Evolutionary conservation across 2,888 invertebrate species (phyloP), one percentile per base, ranked within the genome.

Genomic region (Candidula unifasciata): DNA sequence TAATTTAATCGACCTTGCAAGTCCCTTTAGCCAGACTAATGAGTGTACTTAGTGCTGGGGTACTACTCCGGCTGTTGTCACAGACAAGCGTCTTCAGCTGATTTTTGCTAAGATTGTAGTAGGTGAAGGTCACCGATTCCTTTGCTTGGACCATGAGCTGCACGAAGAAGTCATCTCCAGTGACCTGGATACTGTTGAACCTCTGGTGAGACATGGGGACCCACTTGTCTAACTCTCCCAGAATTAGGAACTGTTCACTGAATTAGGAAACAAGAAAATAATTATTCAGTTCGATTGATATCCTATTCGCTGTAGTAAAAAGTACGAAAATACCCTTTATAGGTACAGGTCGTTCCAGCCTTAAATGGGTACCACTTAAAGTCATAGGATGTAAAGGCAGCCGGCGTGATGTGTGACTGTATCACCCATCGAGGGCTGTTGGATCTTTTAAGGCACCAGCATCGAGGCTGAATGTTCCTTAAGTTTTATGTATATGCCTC

Each of bases 151-250:
- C 87, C 6, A 64, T 82, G 13, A 88, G 18, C n/a, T 82, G 80
- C 16, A 87, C 79, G n/a, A 80, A 44, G n/a, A 87, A 24, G 68
- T 81, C 86, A 27, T 73, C 21, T 18, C 54, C 71, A 13, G 80
- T 66, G 16, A 68, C n/a, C 18, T 54, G 83, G 8, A 87, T 68
- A n/a, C 82, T 86, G 33, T 80, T 66, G 33, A 89, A 71, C 5
- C 89, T 80, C 33, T 87, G 85, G 27, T 82, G 69, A 2, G 89
- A 88, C 86, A 89, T 86, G 3, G 89, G 88, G 1, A 88, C 86
- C 87, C 88, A 88, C 78, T 89, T 89, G 21, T 80, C 83, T 33
- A 80, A 80, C 60, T 89, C 89, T 6, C 89, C 89, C 27, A 88
- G 69, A 3, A 89, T 85, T 16, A 86, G 83, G 73, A 84, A 80